A percentile compares a stretch with the other conserved stretches of the same genome.
Conservation (phyloP, 2,113 vertebrate genomes). For the Cyprinodon tularosa region DNA sequence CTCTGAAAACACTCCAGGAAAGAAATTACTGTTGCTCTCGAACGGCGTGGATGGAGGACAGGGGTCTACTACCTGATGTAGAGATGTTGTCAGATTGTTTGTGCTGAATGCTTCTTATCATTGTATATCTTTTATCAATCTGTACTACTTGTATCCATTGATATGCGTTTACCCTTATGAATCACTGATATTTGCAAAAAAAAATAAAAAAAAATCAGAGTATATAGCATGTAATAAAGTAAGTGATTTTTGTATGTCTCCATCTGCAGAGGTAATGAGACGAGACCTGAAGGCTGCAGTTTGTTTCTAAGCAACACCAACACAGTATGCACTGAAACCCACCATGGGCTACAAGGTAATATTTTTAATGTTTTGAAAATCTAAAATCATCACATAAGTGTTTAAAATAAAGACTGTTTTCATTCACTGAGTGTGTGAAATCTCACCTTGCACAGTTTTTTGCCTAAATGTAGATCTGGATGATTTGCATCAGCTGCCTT, state of each 20-base stretch:
- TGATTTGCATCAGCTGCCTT: slow-evolving; percentile 34
- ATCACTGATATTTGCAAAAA: no score
- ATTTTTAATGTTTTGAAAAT: background rate
- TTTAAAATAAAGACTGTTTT: background rate
- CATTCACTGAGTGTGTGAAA: background rate
- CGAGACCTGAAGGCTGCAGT: slow-evolving; percentile 23
- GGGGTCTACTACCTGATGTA: no score
- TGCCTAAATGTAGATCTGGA: background rate
- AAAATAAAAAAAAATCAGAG: background rate
- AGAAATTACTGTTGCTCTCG: no score
- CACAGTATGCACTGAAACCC: background rate
- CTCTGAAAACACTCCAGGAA: no score
- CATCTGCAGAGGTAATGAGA: slow-evolving; percentile 48
- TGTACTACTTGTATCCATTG: no score
- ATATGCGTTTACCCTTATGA: no score
- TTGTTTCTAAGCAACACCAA: slow-evolving; percentile 51
- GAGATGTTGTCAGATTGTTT: no score
- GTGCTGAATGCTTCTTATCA: no score
- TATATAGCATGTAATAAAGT: background rate
- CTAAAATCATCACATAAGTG: background rate
- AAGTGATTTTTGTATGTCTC: background rate
- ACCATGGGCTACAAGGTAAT: slow-evolving; percentile 75
- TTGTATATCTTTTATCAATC: no score
- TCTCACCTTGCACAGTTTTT: background rate
- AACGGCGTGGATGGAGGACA: no score